Evolutionary conservation across 2,797 vertebrate genomes (phyloP), one percentile per base, ranked within the genome.

Genomic region (Anisognathus igniventris): DNA sequence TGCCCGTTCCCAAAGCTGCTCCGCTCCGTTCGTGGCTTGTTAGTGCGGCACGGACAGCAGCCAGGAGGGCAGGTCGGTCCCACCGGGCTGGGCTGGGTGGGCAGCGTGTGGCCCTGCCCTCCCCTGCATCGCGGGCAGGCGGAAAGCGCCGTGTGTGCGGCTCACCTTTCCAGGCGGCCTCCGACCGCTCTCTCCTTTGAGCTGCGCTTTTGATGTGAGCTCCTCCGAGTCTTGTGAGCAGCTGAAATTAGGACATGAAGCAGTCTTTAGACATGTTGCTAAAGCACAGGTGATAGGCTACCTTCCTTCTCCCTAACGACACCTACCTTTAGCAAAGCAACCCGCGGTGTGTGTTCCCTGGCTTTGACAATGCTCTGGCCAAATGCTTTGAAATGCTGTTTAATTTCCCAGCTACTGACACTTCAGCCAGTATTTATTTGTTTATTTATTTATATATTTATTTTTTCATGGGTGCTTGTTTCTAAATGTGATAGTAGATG

Each of bases 41-140:
- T 6, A 4, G 25, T 2, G 50, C 5, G 7, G 62, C 66, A 23
- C 3, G 4, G 47, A 3, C 31, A 27, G 7, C 0, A 12, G 71
- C 51, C 10, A 35, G 33, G 8, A 14, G 60, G 4, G 12, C 67
- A 1, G 50, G 0, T 15, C 1, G 17, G 51, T 6, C 12, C 28
- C 10, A 1, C 45, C 45, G 7, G 61, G 67, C 33, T 31, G 7
- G 61, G 67, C 33, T 1, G 5, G 66, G 39, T 1, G 6, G 71
- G 44, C 71, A 60, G 73, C 7, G 8, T 6, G 23, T 1, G 64
- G 53, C 84, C 76, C 50, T 13, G 81, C 68, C 56, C 37, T 72
- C 53, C 35, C 28, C 47, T 0, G 30, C 22, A 4, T 6, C 1
- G 7, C 1, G 1, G 50, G 53, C 62, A 22, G 71, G 30, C 8